Percentiles rank a stretch among this genome's conserved stretches.
These are phyloP conservation scores for Candidula unifasciata DNA, from an alignment of 2,888 invertebrate genomes.

Conservation along the genomic window DNA sequence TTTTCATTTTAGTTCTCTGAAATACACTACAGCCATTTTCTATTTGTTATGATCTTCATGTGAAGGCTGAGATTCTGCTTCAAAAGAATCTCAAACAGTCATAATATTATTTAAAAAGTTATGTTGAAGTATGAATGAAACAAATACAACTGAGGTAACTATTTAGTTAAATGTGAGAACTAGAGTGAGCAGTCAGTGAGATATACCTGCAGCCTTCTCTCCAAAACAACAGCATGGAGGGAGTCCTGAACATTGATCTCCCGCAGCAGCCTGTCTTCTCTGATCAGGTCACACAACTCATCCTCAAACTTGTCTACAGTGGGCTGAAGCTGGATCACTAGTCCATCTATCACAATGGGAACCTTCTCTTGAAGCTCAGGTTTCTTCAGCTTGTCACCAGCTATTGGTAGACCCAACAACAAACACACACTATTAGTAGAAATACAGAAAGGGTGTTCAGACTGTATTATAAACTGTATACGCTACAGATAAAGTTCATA, in stretches of 20 bases:
- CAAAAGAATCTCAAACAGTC: too few species aligned
- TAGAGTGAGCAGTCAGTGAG: not conserved
- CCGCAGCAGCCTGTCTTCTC: conserved; percentile 70
- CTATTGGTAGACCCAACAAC: conserved; percentile 52
- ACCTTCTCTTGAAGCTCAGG: conserved; percentile 66
- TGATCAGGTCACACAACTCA: conserved; percentile 72
- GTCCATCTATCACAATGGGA: conserved; percentile 69
- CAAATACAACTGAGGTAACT: too few species aligned
- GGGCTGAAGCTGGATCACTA: conserved; percentile 71
- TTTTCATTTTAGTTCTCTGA: too few species aligned
- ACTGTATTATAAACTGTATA: too few species aligned
- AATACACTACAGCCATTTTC: too few species aligned
- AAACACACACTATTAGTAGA: not conserved
- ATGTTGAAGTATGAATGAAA: too few species aligned
- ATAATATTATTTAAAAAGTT: too few species aligned
- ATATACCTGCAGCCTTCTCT: conserved; percentile 71
- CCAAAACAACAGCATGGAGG: conserved; percentile 66
- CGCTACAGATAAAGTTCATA: too few species aligned
- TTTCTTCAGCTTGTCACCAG: conserved; percentile 68
- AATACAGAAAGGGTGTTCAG: not conserved
- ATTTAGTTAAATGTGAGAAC: too few species aligned
- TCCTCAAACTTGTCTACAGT: conserved; percentile 75
- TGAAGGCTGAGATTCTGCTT: too few species aligned
- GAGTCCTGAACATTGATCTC: conserved; percentile 65
- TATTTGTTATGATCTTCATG: too few species aligned